Conservation (phyloP, 2,888 invertebrate species). For the Mantis religiosa region DNA sequence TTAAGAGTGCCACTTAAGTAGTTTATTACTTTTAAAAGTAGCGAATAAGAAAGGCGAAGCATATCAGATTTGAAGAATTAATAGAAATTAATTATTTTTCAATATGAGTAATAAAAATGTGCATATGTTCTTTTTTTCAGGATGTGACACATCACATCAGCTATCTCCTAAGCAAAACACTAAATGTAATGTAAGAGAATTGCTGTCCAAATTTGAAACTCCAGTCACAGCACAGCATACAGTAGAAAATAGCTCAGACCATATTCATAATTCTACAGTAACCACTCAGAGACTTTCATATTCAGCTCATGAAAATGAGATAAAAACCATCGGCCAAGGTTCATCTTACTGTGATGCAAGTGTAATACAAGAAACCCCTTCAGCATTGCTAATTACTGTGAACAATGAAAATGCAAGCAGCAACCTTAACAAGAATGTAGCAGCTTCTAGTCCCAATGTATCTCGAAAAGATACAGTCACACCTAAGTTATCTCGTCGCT, state of each 20-base stretch:
- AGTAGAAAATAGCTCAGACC: neutral
- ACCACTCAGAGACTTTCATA: conserved; percentile 30
- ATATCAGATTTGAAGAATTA: no score
- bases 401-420: neutral
- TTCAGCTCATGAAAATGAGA: neutral
- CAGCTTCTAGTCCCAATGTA: neutral
- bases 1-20: no score
- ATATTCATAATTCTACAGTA: conserved; percentile 44
- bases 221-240: conserved; percentile 49
- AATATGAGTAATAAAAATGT: no score
- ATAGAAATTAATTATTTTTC: no score
- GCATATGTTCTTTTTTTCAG: neutral
- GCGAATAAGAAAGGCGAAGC: no score
- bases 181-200: conserved; percentile 56
- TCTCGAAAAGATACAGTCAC: neutral
- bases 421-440: neutral
- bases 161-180: conserved; percentile 37
- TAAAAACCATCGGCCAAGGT: neutral
- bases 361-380: neutral
- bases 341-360: neutral
- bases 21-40: neutral
- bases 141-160: neutral
- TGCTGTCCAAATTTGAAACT: conserved; percentile 59
- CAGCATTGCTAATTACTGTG: neutral
- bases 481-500: conserved; percentile 2